Base-by-base conservation (phyloP, 2,888 invertebrate species). In the Lasioglossum vierecki region DNA sequence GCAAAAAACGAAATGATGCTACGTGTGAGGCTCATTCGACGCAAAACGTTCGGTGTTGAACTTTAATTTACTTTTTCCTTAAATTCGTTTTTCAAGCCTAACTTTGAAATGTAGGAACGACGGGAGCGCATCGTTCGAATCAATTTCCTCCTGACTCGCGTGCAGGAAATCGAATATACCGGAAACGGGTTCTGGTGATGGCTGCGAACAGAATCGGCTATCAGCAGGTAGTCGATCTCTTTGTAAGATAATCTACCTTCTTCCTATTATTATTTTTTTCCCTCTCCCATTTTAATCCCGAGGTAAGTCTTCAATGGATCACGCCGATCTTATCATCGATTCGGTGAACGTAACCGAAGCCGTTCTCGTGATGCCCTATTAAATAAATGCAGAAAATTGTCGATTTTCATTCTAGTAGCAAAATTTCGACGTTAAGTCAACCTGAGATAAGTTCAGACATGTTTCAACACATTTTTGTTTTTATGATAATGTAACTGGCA, bases 121-220 rank as follows among this genome's bases (percentile, higher is more conserved):
- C 26, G 71, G 71, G 53, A 68, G 80, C 74, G 73, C 79, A 66
- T 85, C 85, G 85, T 86, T 85, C 88, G 88, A 89, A 89, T 92
- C 90, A 88, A 91, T 90, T 92, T 92, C 91, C 89, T 90, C 80
- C 76, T 73, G 80, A 87, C 87, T 89, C 88, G 84, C 83, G 84
- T 89, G 85, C 91, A 89, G 91, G 90, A 91, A 91, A 92, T 92
- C 88, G 88, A 91, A 91, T 90, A 86, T 88, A 90, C 89, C 88
- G 88, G 87, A 88, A 89, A 89, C 82, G 86, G 80, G 83, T n/a
- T 68, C 77, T 76, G 81, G 84, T 78, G 82, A 88, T 84, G 88
- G 82, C 79, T 79, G 75, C 80, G 83, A 83, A 75, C 71, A 82
- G 79, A 82, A 87, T 82, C 73, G 80, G 44, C 35, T 72, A 73